Evolutionary conservation across 2,888 invertebrate species (phyloP), one percentile per base, ranked within the genome.

Genomic region (Acleris cristana): DNA sequence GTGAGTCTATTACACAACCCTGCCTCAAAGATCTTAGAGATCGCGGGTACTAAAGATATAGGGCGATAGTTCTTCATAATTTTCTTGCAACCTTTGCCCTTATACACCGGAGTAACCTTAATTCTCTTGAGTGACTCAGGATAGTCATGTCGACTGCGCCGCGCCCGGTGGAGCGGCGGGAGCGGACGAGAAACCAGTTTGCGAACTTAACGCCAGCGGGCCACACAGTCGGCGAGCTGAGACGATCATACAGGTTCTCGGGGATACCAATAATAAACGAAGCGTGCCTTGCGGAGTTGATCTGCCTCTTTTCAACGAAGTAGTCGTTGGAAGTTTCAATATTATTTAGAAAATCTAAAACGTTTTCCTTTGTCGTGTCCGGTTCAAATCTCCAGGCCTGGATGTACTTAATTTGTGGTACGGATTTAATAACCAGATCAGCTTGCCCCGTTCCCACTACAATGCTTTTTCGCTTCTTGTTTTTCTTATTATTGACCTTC

Each of bases 151-250:
- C 7, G 26, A 30, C 26, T 7, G 26, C 26, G 48, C 48, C 48
- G n/a, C 48, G 48, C 48, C 18, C 16, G 48, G 48, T n/a, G 48
- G 48, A 3, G 48, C n/a, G 48, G 48, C 48, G 48, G 48, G 48
- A n/a, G 48, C 48, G 18, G 5, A n/a, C n/a, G 48, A 48, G 48
- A 48, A 18, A 48, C 48, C 48, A 48, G 48, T 48, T 48, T 48
- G 18, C 48, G 6, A 48, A 48, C 48, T 48, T 48, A 16, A 48
- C n/a, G n/a, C 48, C 48, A 0, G 48, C n/a, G n/a, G n/a, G 48
- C 48, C 48, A 48, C 18, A 18, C 18, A 48, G 48, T 18, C 1
- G 48, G 48, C 6, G 48, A 48, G 48, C 48, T 48, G 48, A 48
- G 48, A 18, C 48, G n/a, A 8, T 48, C 48, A n/a, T n/a, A 48